Evolutionary conservation across 1,140 invertebrate species (phyloP).

Genomic region (Phenacoccus solenopsis): DNA sequence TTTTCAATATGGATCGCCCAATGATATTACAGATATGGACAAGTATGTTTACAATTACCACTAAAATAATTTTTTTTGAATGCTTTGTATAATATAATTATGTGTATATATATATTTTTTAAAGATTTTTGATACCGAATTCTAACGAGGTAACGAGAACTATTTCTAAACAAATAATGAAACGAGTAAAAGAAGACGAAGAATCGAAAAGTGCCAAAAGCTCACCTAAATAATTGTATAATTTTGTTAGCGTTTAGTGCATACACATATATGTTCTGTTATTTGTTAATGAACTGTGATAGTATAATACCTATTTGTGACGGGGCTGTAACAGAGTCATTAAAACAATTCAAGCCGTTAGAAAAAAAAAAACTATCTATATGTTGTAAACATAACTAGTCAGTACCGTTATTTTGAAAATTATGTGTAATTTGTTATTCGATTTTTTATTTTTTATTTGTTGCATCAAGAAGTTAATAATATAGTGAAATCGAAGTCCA

Average conservation of each 20-base stretch:
- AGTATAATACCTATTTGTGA: background rate
- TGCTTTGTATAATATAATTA: too few species aligned
- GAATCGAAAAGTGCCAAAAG: background rate
- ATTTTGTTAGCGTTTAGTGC: background rate
- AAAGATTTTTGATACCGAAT: background rate
- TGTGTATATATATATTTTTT: background rate
- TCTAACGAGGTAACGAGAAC: background rate
- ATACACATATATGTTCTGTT: background rate
- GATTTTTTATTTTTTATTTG: too few species aligned
- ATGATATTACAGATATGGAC: slow-evolving; percentile 74
- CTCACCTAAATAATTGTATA: background rate
- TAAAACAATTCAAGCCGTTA: background rate
- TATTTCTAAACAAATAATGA: background rate
- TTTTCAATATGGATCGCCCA: slow-evolving; percentile 76
- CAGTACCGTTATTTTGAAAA: too few species aligned
- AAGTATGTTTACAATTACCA: slow-evolving; percentile 31
- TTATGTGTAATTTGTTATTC: too few species aligned
- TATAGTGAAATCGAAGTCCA: too few species aligned
- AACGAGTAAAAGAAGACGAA: background rate
- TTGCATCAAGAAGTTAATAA: too few species aligned
- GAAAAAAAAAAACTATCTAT: too few species aligned
- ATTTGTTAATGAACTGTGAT: background rate
- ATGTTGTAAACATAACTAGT: too few species aligned
- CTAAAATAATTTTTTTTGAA: too few species aligned
- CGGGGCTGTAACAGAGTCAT: background rate